A percentile compares a stretch with the other conserved stretches of the same genome.
Conservation (phyloP, 2,888 invertebrate genomes). For the Poecilobothrus nobilitatus region DNA sequence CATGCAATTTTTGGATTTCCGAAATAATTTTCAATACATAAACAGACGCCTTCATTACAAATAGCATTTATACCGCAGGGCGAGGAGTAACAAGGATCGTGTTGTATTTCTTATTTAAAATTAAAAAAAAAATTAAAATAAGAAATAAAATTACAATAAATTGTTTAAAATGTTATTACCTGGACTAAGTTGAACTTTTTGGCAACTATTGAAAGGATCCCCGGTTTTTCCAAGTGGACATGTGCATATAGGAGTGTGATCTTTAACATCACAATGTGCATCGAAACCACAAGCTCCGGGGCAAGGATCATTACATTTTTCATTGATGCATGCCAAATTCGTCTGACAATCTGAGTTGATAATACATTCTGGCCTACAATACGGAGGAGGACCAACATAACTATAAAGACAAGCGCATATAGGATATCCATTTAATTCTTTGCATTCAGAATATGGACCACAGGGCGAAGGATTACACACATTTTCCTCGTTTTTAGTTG, state of each 20-base stretch:
- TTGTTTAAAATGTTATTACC: conserved; percentile 24
- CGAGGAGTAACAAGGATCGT: conserved; percentile 63
- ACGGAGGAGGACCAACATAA: conserved; percentile 66
- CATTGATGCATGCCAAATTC: conserved; percentile 61
- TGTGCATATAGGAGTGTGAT: conserved; percentile 66
- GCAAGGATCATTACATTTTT: conserved; percentile 68
- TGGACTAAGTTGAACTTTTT: conserved; percentile 30
- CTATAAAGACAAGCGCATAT: conserved; percentile 64
- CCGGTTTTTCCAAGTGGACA: conserved; percentile 51
- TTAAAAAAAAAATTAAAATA: not conserved
- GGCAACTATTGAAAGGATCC: conserved; percentile 54
- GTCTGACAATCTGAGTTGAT: conserved; percentile 66
- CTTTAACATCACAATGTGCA: conserved; percentile 64
- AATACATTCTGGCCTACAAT: conserved; percentile 69
- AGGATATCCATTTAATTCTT: conserved; percentile 56
- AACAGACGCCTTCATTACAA: conserved; percentile 63
- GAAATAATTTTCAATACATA: conserved; percentile 64
- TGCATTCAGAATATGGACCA: conserved; percentile 67
- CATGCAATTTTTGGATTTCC: conserved; percentile 72
- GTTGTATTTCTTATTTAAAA: conserved; percentile 9
- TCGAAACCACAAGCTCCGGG: conserved; percentile 68
- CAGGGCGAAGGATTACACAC: conserved; percentile 67
- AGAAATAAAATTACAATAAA: not conserved
- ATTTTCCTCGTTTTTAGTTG: conserved; percentile 31
- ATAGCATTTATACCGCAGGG: conserved; percentile 72